Percentiles rank a stretch among this genome's conserved stretches.
These are phyloP conservation scores for Helarctos malayanus DNA, from an alignment of 2,797 vertebrate species.

Conservation along the genomic window DNA sequence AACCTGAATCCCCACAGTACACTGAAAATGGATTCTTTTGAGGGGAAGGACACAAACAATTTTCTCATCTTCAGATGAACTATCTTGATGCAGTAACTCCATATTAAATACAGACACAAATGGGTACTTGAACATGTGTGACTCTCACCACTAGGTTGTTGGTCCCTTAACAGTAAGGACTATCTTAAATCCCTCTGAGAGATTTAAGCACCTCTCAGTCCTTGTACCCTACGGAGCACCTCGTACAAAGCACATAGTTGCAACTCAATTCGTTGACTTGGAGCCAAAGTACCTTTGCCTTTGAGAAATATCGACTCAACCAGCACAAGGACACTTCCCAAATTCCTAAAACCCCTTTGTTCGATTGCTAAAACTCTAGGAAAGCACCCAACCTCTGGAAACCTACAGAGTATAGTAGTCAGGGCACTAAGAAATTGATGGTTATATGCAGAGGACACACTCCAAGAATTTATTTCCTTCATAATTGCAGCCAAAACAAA, in stretches of 20 bases:
- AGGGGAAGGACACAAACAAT: background rate
- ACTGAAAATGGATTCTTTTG: constrained; percentile 8
- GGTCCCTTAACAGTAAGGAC: background rate
- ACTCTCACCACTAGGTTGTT: background rate
- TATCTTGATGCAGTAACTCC: background rate
- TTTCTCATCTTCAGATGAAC: background rate
- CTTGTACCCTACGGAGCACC: background rate
- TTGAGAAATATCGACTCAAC: constrained; percentile 49
- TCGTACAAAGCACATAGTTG: background rate
- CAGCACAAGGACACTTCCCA: constrained; percentile 10
- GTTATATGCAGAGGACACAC: constrained; percentile 47
- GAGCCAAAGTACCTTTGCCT: background rate
- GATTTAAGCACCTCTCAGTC: background rate
- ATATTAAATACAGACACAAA: constrained; percentile 42
- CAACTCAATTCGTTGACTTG: background rate
- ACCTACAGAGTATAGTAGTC: constrained; percentile 4
- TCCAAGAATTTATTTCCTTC: constrained; percentile 65
- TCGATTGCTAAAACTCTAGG: constrained; percentile 53
- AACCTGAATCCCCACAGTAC: background rate
- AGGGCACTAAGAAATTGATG: constrained; percentile 48
- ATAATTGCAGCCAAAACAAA: constrained; percentile 72
- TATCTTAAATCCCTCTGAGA: constrained; percentile 6
- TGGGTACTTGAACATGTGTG: background rate
- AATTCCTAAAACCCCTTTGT: constrained; percentile 58
- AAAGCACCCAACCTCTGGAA: constrained; percentile 45